Evolutionary conservation across 2,797 vertebrate genomes (phyloP), one percentile per base, ranked within the genome.

Genomic region (Acanthornis magna): DNA sequence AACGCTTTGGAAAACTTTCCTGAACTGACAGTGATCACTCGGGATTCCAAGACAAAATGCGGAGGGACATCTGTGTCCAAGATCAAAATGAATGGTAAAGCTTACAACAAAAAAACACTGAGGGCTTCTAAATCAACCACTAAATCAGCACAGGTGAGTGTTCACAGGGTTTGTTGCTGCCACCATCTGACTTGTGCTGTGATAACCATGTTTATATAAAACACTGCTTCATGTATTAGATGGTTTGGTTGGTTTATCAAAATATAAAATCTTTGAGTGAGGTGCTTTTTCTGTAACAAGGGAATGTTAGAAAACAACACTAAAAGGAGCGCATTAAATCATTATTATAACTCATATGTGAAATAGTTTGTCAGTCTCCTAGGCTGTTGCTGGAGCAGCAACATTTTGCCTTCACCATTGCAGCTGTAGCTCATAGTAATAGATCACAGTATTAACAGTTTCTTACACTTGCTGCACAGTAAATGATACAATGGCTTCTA

Each of bases 31-130:
- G 98, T 99, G 94, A 98, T 99, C 92, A 98, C 98, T 30, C 98
- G 98, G 67, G 98, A 98, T 66, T 93, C 98, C 68, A 98, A 98
- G 97, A 91, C 97, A 96, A 99, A 99, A 94, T 98, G 98, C 48
- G 98, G 98, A 67, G 98, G 98, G 96, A 97, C 97, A 0, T 96
- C 98, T 38, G 96, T 98, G 94, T 99, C 99, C 87, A 99, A 99
- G 98, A 98, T 99, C 95, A 98, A 98, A 96, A 98, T 99, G 97
- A 99, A 99, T 85, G 99, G 99, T 60, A 99, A 98, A 97, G 97
- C 98, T 91, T 99, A 99, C 97, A 99, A 99, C 98, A 99, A 98
- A 97, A 99, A 99, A 97, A 99, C 99, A 50, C 98, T 99, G 98
- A 99, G 99, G 96, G 98, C 98, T 94, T 98, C 98, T 61, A 99